Evolutionary conservation across 2,888 invertebrate species (phyloP).

Genomic region (Griposia aprilina): DNA sequence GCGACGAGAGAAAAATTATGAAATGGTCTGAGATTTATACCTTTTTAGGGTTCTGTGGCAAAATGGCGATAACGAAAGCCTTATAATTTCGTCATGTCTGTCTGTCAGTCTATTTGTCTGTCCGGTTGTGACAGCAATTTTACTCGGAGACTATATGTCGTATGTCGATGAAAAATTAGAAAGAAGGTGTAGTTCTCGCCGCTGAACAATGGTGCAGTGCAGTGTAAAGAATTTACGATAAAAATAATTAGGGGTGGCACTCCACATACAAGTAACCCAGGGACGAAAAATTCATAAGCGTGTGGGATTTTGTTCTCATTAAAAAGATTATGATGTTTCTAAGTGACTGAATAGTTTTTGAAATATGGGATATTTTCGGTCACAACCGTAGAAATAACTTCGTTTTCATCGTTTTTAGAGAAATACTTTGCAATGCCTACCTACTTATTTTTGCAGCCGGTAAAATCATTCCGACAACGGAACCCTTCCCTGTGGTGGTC

Average conservation of each 20-base stretch:
- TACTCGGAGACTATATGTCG: background rate
- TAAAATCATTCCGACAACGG: background rate
- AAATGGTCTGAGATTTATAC: slow-evolving; percentile 9
- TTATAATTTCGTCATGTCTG: background rate
- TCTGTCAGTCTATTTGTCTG: background rate
- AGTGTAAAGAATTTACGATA: background rate
- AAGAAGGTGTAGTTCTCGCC: background rate
- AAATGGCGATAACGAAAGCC: background rate
- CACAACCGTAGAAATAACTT: background rate
- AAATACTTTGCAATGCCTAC: background rate
- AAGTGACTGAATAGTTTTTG: background rate
- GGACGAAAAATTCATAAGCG: background rate
- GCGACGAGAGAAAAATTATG: slow-evolving; percentile 6
- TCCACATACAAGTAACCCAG: background rate
- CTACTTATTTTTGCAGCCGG: background rate
- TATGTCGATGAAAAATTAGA: background rate
- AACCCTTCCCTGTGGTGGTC: background rate
- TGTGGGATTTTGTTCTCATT: background rate
- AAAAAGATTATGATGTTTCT: background rate
- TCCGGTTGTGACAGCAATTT: background rate
- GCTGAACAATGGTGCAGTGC: background rate
- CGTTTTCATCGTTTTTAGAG: background rate
- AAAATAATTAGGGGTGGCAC: background rate
- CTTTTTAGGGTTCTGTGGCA: background rate
- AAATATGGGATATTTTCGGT: background rate